Conservation (phyloP, 2,113 vertebrate species). For the Empidonax alnorum region DNA sequence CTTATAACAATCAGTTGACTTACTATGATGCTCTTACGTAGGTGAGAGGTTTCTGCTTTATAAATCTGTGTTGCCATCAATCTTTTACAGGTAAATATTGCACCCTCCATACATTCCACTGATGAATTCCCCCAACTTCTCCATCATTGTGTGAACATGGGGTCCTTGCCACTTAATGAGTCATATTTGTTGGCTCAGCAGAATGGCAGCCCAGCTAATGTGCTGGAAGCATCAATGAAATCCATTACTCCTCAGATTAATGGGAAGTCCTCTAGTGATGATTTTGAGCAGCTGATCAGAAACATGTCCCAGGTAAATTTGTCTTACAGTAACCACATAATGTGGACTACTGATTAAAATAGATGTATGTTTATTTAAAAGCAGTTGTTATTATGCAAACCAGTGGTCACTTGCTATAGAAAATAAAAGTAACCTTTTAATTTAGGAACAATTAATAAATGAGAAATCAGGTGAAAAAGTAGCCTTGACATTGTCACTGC, state of each 20-base stretch:
- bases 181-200: constrained; percentile 79
- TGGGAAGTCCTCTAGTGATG: constrained; percentile 79
- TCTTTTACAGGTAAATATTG: constrained; percentile 69
- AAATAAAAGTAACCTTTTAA: not conserved
- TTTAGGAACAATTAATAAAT: not conserved
- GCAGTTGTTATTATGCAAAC: not conserved
- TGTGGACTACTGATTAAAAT: not conserved
- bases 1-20: not conserved
- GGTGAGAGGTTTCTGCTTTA: not conserved
- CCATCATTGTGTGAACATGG: constrained; percentile 23
- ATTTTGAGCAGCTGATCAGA: constrained; percentile 85
- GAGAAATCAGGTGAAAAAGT: not conserved
- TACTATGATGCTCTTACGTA: not conserved
- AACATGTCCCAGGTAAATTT: constrained; percentile 90
- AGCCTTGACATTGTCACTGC: not conserved
- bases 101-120: constrained; percentile 45
- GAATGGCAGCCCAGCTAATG: constrained; percentile 78
- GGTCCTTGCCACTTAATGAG: constrained; percentile 78
- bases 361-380: not conserved
- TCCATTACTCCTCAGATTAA: constrained; percentile 70
- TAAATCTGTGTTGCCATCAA: not conserved
- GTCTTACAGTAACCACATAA: not conserved
- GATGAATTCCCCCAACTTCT: constrained; percentile 67
- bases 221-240: constrained; percentile 62
- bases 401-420: not conserved